Base-by-base conservation (phyloP, 2,888 invertebrate species). In the Drosophila longiperda region DNA sequence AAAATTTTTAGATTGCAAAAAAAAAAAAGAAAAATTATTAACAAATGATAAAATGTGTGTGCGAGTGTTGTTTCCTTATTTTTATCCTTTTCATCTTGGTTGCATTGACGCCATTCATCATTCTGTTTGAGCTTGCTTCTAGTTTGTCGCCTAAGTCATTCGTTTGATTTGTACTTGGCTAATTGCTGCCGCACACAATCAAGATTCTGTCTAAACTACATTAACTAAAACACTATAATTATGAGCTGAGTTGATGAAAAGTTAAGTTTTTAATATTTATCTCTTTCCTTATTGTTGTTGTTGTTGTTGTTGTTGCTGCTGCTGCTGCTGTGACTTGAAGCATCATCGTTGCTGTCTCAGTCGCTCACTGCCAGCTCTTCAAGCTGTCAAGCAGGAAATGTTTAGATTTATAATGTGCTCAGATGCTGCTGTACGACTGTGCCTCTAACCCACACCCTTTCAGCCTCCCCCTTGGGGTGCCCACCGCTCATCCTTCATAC, bases 331-430 rank as follows among this genome's bases (percentile, higher is more conserved):
- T 73, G 79, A 79, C 83, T 78, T 79, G 70, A 73, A 89, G 78
- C 87, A 86, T 89, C 82, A 80, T 80, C 81, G 69, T 80, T 67
- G 73, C 70, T 80, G 81, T 80, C 83, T 83, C 81, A 66, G 68
- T 80, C 65, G 70, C 73, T 80, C 59, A 69, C 78, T 83, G 81
- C 61, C 70, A 85, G 80, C 89, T 88, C 85, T 90, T 88, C 75
- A 85, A 90, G 89, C 89, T 90, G 86, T 87, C 86, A 87, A 87
- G 87, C 86, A 87, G 86, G 86, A 87, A 87, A 87, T 87, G 90
- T 83, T 84, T 90, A 88, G 83, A 84, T 90, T 88, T 84, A 84
- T 84, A 84, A 85, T 88, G 87, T 84, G 68, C 78, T 80, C 66
- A 67, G 62, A 54, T 79, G 66, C 50, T 75, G 66, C 34, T 66